A percentile compares a stretch with the other conserved stretches of the same genome.
Evolutionary conservation across 2,888 invertebrate genomes (phyloP).

Genomic region (Hirudinaria manillensis): DNA sequence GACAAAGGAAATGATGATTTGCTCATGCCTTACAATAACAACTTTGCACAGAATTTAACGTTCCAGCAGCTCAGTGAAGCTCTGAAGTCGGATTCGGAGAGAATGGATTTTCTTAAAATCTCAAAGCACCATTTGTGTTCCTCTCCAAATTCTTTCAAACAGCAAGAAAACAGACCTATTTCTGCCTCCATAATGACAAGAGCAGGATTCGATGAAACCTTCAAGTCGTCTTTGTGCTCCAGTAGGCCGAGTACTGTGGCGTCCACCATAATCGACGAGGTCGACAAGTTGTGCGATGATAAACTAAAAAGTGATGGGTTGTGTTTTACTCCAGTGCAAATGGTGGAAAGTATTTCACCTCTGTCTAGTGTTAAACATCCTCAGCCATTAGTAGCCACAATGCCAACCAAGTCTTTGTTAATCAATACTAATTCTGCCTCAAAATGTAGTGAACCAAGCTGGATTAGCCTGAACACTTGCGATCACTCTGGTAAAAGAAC

Average conservation of each 20-base stretch:
- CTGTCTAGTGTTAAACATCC: conserved; percentile 1
- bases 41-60: conserved; percentile 13
- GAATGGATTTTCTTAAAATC: neutral
- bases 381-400: neutral
- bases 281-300: neutral
- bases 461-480: neutral
- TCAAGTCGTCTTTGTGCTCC: neutral
- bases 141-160: neutral
- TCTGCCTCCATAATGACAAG: neutral
- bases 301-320: neutral
- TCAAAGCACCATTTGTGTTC: neutral
- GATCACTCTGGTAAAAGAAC: neutral
- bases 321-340: conserved; percentile 8
- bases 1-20: conserved; percentile 1
- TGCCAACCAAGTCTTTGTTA: neutral
- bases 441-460: neutral
- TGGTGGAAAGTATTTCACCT: neutral
- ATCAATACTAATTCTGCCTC: neutral
- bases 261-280: neutral
- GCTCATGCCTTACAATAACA: conserved; percentile 10
- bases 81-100: neutral
- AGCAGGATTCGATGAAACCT: neutral
- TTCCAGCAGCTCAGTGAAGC: conserved; percentile 22
- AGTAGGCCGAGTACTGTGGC: conserved; percentile 19
- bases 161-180: conserved; percentile 1